A percentile compares a stretch with the other conserved stretches of the same genome.
Conservation (phyloP, 2,888 invertebrate genomes). For the Imbricaverruca yamaguchii region DNA sequence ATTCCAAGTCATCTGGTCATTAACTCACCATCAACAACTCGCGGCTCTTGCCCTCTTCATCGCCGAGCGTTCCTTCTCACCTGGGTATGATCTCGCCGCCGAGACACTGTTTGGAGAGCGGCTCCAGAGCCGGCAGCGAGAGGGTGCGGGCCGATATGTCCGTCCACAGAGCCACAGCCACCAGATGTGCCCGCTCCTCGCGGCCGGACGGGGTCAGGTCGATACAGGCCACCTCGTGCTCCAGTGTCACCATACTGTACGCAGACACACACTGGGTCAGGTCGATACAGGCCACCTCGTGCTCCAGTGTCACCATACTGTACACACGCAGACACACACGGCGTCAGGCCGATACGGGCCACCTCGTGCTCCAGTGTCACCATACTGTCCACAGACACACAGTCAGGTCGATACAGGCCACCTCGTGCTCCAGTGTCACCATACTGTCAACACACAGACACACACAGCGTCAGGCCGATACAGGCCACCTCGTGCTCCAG, state of each 20-base stretch:
- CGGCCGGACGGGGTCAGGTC: constrained; percentile 70
- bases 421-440: no score
- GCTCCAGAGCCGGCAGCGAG: constrained; percentile 67
- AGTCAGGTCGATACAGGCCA: no score
- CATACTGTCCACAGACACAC: no score
- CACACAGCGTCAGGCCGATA: no score
- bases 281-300: no score
- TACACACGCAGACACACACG: background rate
- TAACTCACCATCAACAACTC: no score
- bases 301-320: constrained; percentile 14
- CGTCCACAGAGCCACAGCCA: constrained; percentile 94
- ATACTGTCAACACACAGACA: no score
- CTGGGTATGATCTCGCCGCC: constrained; percentile 58
- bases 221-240: constrained; percentile 92
- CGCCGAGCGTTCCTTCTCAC: background rate
- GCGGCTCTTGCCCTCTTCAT: no score
- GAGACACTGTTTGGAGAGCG: constrained; percentile 76
- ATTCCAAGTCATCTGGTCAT: no score
- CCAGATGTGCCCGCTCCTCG: constrained; percentile 56
- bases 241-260: constrained; percentile 54
- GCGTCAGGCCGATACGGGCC: no score
- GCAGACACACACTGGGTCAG: background rate
- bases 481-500: no score
- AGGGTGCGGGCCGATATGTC: constrained; percentile 88
- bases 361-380: no score